Evolutionary conservation across 2,113 vertebrate species (phyloP).

Genomic region (Cyanocitta stelleri): DNA sequence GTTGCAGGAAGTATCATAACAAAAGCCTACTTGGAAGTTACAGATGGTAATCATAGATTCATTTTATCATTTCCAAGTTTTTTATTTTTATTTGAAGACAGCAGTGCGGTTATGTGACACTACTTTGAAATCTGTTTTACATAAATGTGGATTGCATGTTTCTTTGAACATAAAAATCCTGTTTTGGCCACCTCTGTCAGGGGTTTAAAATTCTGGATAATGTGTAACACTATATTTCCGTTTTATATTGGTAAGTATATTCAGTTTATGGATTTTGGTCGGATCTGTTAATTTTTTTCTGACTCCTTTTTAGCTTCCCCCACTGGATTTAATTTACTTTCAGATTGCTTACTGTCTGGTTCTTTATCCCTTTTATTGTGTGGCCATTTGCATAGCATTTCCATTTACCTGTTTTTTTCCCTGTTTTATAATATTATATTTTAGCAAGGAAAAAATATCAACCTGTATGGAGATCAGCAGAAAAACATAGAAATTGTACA

Average conservation of each 20-base stretch:
- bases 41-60: conserved; percentile 83
- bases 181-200: neutral
- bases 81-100: neutral
- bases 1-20: conserved; percentile 98
- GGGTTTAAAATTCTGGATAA: neutral
- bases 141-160: neutral
- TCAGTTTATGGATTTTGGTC: neutral
- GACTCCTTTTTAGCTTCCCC: neutral
- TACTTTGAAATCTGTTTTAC: neutral
- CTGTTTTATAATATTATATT: neutral
- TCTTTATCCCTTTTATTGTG: neutral
- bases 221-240: neutral
- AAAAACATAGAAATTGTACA: neutral
- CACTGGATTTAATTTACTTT: neutral
- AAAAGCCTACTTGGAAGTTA: conserved; percentile 96
- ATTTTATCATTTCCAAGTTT: neutral
- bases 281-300: neutral
- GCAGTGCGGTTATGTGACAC: neutral
- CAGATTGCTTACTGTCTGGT: neutral
- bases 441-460: neutral
- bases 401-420: neutral
- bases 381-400: neutral
- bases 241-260: neutral
- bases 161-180: neutral
- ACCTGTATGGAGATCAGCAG: neutral